A percentile compares a stretch with the other conserved stretches of the same genome.
These are phyloP conservation scores for Phrynosoma platyrhinos DNA, from an alignment of 2,113 vertebrate species.

Conservation along the genomic window DNA sequence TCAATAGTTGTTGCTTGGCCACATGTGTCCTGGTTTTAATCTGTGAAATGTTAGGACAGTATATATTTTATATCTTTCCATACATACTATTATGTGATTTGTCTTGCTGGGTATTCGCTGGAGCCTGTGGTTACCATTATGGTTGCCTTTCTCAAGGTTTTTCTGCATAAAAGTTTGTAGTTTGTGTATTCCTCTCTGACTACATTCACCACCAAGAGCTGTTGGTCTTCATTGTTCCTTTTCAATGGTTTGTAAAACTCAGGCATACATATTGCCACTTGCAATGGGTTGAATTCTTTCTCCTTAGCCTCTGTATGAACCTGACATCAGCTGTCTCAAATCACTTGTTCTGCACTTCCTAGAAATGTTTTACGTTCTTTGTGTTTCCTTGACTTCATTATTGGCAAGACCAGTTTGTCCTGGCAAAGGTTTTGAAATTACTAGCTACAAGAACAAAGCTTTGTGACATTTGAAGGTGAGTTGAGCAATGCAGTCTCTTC, in stretches of 20 bases:
- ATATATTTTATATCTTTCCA: too few relatives aligned
- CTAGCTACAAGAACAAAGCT: constrained; percentile 56
- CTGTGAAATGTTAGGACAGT: too few relatives aligned
- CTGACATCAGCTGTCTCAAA: constrained; percentile 40
- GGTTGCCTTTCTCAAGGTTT: not conserved
- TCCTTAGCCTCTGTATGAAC: constrained; percentile 48
- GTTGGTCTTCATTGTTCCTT: not conserved
- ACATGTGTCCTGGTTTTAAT: too few relatives aligned
- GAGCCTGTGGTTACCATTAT: not conserved
- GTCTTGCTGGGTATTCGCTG: not conserved
- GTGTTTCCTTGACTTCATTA: constrained; percentile 56
- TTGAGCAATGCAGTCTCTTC: constrained; percentile 44
- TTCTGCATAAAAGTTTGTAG: not conserved
- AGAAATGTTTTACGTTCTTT: constrained; percentile 37
- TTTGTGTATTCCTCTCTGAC: not conserved
- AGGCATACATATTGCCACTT: not conserved
- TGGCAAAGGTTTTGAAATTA: constrained; percentile 39
- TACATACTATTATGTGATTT: not conserved
- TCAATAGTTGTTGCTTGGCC: too few relatives aligned
- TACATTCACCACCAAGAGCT: not conserved
- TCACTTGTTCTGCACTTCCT: constrained; percentile 41
- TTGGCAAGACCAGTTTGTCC: constrained; percentile 55
- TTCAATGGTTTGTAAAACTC: constrained; percentile 21
- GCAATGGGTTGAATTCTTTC: constrained; percentile 30
- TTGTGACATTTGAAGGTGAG: constrained; percentile 60